Conservation (phyloP, 2,888 invertebrate species). For the Aproaerema taeniolella region DNA sequence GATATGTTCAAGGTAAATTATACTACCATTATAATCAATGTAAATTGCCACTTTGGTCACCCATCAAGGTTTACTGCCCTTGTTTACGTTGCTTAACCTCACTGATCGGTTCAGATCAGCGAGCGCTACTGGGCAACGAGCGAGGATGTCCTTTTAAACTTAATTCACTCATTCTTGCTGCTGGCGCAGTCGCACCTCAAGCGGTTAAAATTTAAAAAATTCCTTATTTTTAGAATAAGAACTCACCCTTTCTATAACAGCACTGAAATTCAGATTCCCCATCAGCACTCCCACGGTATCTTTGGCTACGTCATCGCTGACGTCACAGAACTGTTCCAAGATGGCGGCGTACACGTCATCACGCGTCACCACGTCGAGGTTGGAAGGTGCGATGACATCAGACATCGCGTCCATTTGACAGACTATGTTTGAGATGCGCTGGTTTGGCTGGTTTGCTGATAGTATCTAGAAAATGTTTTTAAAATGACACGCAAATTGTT, state of each 20-base stretch:
- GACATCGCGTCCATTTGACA: conserved; percentile 49
- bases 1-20: too few relatives aligned
- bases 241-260: conserved; percentile 49
- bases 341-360: conserved; percentile 54
- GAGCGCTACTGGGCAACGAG: too few relatives aligned
- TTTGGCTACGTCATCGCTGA: conserved; percentile 53
- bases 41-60: too few relatives aligned
- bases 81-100: too few relatives aligned
- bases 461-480: conserved; percentile 3
- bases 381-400: conserved; percentile 34
- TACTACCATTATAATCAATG: too few relatives aligned
- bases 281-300: conserved; percentile 50
- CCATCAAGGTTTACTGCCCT: too few relatives aligned
- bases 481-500: neutral
- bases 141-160: too few relatives aligned
- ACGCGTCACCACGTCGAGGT: conserved; percentile 38
- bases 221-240: too few relatives aligned
- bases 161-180: too few relatives aligned
- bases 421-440: conserved; percentile 41
- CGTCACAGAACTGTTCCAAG: conserved; percentile 62
- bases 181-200: too few relatives aligned
- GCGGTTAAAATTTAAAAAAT: too few relatives aligned
- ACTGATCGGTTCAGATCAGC: too few relatives aligned
- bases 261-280: conserved; percentile 56
- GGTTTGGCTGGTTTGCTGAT: conserved; percentile 16